Evolutionary conservation across 2,113 vertebrate genomes (phyloP).

Genomic region (Motacilla alba): DNA sequence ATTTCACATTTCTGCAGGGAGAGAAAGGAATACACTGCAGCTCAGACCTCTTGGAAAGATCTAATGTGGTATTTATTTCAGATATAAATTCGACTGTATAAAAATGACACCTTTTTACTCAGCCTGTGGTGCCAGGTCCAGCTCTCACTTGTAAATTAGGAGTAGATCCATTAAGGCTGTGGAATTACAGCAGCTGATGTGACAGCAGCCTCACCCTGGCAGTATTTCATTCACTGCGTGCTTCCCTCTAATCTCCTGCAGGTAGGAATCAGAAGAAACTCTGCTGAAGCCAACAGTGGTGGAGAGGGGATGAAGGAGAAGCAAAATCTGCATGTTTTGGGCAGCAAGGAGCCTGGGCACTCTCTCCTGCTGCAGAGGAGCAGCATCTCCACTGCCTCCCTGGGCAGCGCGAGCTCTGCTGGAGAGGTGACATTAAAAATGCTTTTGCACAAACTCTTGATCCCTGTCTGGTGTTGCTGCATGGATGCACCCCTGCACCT

Average conservation of each 20-base stretch:
- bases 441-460: not conserved
- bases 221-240: not conserved
- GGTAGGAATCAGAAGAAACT: not conserved
- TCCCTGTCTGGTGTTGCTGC: not conserved
- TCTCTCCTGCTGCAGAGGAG: not conserved
- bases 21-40: not conserved
- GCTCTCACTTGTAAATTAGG: conserved; percentile 36
- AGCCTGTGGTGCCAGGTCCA: not conserved
- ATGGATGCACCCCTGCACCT: not conserved
- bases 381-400: accelerated
- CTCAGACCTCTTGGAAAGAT: not conserved
- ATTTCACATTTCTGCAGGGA: not conserved
- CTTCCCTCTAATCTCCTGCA: not conserved
- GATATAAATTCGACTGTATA: conserved; percentile 30
- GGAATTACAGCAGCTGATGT: conserved; percentile 32
- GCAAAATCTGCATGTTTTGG: not conserved
- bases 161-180: not conserved
- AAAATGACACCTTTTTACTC: conserved; percentile 16
- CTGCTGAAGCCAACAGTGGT: not conserved
- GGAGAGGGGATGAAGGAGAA: not conserved
- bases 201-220: conserved; percentile 25
- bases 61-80: conserved; percentile 37
- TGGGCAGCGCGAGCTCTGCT: accelerated
- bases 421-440: not conserved
- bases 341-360: not conserved